These are phyloP conservation scores for Actenoides hombroni DNA, from an alignment of 2,113 vertebrate genomes.

Conservation along the genomic window DNA sequence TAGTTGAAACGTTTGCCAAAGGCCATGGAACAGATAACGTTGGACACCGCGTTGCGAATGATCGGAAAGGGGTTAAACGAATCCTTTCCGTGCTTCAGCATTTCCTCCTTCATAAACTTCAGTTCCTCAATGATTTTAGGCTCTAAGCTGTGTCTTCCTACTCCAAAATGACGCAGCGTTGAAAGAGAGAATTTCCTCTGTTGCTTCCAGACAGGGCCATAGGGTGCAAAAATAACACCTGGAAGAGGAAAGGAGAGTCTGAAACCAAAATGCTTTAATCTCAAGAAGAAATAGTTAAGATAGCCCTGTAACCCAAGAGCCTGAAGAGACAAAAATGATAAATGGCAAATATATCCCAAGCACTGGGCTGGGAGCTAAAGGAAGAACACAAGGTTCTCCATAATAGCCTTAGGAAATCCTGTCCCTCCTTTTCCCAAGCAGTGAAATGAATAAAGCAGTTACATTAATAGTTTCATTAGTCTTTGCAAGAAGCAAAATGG, in stretches of 20 bases:
- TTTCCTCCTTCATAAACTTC: slow-evolving; percentile 81
- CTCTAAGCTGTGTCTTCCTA: slow-evolving; percentile 90
- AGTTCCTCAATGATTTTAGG: slow-evolving; percentile 88
- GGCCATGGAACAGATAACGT: slow-evolving; percentile 91
- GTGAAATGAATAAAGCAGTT: background rate
- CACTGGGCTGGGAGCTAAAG: background rate
- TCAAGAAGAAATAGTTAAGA: background rate
- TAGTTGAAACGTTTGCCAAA: slow-evolving; percentile 89
- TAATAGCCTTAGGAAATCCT: background rate
- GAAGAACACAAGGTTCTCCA: background rate
- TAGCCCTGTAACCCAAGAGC: background rate
- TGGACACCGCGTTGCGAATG: slow-evolving; percentile 86
- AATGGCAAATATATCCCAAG: background rate
- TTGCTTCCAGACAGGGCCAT: slow-evolving; percentile 87
- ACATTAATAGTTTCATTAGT: background rate
- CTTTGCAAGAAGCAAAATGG: background rate
- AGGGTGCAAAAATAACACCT: slow-evolving; percentile 95
- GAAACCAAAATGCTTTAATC: background rate
- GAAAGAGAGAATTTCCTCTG: slow-evolving; percentile 92
- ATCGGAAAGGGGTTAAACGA: slow-evolving; percentile 78
- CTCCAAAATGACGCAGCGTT: slow-evolving; percentile 87
- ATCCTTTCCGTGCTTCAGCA: slow-evolving; percentile 73
- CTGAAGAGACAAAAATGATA: background rate
- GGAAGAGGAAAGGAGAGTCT: background rate
- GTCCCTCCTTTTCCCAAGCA: background rate